These are phyloP conservation scores for Drosophila yakuba DNA, from an alignment of 1,140 invertebrate species.

Conservation along the genomic window DNA sequence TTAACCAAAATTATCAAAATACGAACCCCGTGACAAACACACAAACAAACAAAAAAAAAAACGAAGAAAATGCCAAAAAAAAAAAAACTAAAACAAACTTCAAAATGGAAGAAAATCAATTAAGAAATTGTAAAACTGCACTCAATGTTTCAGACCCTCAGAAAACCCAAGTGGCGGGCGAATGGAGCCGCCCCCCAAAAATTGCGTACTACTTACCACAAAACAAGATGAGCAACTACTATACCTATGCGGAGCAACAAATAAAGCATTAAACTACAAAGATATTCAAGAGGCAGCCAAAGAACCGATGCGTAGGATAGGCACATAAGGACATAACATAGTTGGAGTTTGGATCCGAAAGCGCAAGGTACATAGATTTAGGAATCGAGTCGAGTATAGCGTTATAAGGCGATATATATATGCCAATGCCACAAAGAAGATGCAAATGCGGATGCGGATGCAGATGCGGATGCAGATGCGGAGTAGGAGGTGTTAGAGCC, in stretches of 20 bases:
- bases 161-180: constrained; percentile 31
- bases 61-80: constrained; percentile 30
- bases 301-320: constrained; percentile 12
- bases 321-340: constrained; percentile 10
- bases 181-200: constrained; percentile 25
- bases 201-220: constrained; percentile 53
- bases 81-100: constrained; percentile 6
- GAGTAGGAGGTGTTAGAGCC: not conserved
- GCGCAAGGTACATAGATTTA: constrained; percentile 69
- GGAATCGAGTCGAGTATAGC: constrained; percentile 60
- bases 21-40: constrained; percentile 14
- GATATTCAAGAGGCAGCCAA: constrained; percentile 66
- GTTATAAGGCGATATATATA: constrained; percentile 45
- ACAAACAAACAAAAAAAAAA: constrained; percentile 6
- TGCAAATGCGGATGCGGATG: not conserved
- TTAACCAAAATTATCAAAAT: constrained; percentile 64
- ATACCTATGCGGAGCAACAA: constrained; percentile 60
- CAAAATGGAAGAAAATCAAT: constrained; percentile 53
- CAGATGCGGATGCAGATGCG: not conserved
- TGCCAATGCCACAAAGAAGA: constrained; percentile 35
- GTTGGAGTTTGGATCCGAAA: constrained; percentile 34
- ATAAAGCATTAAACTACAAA: constrained; percentile 49
- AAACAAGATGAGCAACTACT: constrained; percentile 38
- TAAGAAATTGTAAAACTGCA: constrained; percentile 78
- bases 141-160: constrained; percentile 74